Evolutionary conservation across 1,140 invertebrate species (phyloP), one percentile per base, ranked within the genome.

Genomic region (Drosophila suzukii): DNA sequence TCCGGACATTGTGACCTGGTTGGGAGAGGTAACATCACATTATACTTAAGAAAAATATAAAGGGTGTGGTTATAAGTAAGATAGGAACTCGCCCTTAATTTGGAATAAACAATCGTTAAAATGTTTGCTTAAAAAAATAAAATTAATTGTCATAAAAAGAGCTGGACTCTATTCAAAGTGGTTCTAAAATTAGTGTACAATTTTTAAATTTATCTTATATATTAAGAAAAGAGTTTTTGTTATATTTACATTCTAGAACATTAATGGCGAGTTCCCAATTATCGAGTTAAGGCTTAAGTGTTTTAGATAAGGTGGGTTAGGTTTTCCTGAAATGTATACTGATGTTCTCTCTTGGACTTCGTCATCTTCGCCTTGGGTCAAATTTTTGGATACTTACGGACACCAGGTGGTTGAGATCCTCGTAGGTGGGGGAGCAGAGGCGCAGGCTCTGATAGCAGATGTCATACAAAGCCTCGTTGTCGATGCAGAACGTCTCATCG

Each of bases 401-500:
- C 30, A 97, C 95, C 80, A 96, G 89, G 89, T 96, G 95, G 92
- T 96, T 96, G 47, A 96, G 78, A 83, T 93, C 96, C 38, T 96
- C 95, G 81, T 98, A 98, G 4, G 97, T 97, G n/a, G 97, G 97
- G 2, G 96, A 97, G 4, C 95, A 78, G 4, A 95, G 90, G 66
- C 94, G 95, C 54, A 95, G 78, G 2, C 93, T 94, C 46, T 94
- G 92, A 81, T 94, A 94, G 90, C 95, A 96, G 56, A 96, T 96
- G 78, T 95, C 94, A 78, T 95, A 95, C 15, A 96, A 91, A 30
- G 95, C 95, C 91, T 95, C 95, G 85, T 94, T 93, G 92, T 96
- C 95, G 70, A 96, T 95, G 88, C 94, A 95, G 79, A 94, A 95
- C 8, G 95, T 95, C 77, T 94, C 93, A 77, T 96, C 95, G 3